phyloP scores from a whole-genome alignment of 2,888 invertebrate species.

The Ormyrus pomaceus region DNA sequence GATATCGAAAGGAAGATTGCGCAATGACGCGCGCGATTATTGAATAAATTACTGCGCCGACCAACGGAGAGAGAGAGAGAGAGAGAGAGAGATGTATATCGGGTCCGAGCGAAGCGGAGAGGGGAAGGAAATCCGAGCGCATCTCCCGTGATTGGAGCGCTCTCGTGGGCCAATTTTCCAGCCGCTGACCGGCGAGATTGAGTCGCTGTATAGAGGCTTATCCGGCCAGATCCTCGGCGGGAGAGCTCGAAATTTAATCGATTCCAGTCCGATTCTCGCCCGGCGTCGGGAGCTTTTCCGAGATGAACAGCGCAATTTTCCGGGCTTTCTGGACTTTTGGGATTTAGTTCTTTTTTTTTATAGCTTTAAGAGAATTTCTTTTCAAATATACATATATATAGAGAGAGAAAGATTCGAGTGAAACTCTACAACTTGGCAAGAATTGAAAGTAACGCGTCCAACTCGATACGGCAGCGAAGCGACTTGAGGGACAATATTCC shows the following conservation, averaged over 20 bases:
- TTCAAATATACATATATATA: too few species aligned
- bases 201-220: neutral
- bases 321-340: neutral
- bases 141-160: too few species aligned
- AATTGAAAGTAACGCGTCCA: too few species aligned
- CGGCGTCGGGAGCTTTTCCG: neutral
- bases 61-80: neutral
- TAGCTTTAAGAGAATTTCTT: too few species aligned
- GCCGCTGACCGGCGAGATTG: neutral
- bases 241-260: constrained; percentile 19
- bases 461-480: too few species aligned
- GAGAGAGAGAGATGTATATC: neutral
- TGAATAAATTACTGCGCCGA: constrained; percentile 33
- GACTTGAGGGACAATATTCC: too few species aligned
- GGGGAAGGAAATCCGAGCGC: neutral
- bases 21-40: constrained; percentile 2
- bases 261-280: neutral
- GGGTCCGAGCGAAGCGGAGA: neutral
- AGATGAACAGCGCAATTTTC: constrained; percentile 8
- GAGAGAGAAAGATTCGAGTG: too few species aligned
- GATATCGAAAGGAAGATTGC: too few species aligned
- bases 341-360: too few species aligned
- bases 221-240: neutral
- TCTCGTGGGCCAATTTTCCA: constrained; percentile 39
- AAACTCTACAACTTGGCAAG: too few species aligned